These are phyloP conservation scores for Thamnaconus septentrionalis DNA, from an alignment of 2,113 vertebrate genomes.

Conservation along the genomic window DNA sequence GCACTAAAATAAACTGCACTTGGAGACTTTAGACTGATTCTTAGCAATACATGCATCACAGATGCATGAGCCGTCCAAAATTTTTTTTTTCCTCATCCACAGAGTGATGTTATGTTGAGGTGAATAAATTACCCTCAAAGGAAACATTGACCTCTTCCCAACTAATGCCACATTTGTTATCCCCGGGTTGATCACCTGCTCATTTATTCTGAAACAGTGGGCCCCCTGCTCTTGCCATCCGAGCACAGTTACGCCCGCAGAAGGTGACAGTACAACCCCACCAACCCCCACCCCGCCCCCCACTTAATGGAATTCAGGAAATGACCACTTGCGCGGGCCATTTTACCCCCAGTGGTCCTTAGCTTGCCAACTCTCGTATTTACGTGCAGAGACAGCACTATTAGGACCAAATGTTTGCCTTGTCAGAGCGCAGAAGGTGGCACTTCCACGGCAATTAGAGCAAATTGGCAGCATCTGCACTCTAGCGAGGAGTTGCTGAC, in stretches of 20 bases:
- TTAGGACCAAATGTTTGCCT: conserved; percentile 60
- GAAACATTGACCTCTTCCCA: conserved; percentile 6
- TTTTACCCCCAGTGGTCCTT: conserved; percentile 45
- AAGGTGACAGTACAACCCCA: conserved; percentile 45
- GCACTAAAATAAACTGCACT: too few species aligned
- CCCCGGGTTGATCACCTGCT: conserved; percentile 26
- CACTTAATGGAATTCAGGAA: conserved; percentile 57
- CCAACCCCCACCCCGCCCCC: conserved; percentile 7
- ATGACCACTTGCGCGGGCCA: conserved; percentile 54
- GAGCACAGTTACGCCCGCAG: conserved; percentile 37
- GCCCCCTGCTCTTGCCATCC: conserved; percentile 25
- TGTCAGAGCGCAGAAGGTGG: conserved; percentile 42
- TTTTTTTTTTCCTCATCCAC: too few species aligned
- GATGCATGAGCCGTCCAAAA: too few species aligned
- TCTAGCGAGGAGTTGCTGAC: conserved; percentile 57
- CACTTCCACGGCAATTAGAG: conserved; percentile 65
- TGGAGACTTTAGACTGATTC: too few species aligned
- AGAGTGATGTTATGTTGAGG: not conserved
- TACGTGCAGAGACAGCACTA: conserved; percentile 31
- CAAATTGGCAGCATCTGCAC: conserved; percentile 59
- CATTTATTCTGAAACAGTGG: conserved; percentile 24
- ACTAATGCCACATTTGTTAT: not conserved
- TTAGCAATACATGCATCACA: too few species aligned
- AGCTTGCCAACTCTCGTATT: conserved; percentile 38
- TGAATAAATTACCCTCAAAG: not conserved